phyloP scores from a whole-genome alignment of 2,797 vertebrate species.

The Helarctos malayanus region DNA sequence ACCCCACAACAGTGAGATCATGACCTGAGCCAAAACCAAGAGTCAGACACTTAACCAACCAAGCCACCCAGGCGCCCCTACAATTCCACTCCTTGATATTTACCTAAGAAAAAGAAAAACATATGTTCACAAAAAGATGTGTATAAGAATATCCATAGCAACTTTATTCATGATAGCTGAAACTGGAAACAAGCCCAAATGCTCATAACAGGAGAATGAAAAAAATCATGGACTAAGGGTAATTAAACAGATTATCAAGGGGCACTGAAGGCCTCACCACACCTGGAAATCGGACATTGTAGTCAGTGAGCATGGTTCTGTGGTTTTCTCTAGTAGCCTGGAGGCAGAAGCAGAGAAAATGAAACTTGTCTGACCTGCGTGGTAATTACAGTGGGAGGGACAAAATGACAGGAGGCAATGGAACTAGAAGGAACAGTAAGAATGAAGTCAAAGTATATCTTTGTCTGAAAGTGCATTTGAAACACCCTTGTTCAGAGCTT shows the following conservation, averaged over 20 bases:
- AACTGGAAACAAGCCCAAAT: conserved; percentile 43
- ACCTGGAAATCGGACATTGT: conserved; percentile 21
- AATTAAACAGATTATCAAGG: conserved; percentile 31
- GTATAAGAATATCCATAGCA: conserved; percentile 28
- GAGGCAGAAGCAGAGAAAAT: conserved; percentile 37
- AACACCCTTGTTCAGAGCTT: background rate
- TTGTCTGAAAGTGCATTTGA: conserved; percentile 3
- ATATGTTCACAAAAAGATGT: conserved; percentile 43
- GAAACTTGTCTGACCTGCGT: background rate
- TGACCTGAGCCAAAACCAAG: background rate
- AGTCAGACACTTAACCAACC: background rate
- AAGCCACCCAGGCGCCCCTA: background rate
- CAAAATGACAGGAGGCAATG: background rate
- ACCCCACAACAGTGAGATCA: background rate
- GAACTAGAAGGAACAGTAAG: background rate
- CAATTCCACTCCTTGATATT: conserved; percentile 35
- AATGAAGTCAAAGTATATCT: background rate
- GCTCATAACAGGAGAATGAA: conserved; percentile 26
- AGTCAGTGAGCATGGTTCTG: background rate
- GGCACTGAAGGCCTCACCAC: background rate
- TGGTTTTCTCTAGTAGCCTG: conserved; percentile 36
- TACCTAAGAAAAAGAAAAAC: conserved; percentile 55
- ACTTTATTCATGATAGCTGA: conserved; percentile 39
- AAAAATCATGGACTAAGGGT: background rate
- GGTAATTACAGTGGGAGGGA: background rate